Percentiles rank a stretch among this genome's conserved stretches.
phyloP scores from a whole-genome alignment of 2,797 vertebrate genomes.

The Hippocampus kuda region DNA sequence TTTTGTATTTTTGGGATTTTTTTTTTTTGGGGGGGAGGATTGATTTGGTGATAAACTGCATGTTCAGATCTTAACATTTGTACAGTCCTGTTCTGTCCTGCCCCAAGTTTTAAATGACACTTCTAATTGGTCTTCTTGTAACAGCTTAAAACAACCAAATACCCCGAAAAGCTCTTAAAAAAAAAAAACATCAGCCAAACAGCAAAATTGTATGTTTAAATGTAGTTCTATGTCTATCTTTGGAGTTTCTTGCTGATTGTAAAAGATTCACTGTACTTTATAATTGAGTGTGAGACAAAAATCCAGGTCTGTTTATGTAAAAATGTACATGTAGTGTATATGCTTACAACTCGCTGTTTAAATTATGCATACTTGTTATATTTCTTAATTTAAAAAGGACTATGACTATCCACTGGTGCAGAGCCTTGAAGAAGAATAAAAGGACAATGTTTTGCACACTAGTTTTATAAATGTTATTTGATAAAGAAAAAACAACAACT shows the following conservation, averaged over 20 bases:
- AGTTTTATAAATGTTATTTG: conserved; percentile 89
- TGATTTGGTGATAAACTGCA: conserved; percentile 60
- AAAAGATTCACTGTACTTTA: conserved; percentile 63
- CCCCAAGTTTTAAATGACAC: conserved; percentile 44
- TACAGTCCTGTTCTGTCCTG: conserved; percentile 47
- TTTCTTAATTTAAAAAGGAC: conserved; percentile 74
- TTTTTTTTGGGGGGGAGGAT: conserved; percentile 29
- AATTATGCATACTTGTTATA: conserved; percentile 77
- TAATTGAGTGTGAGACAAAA: conserved; percentile 57
- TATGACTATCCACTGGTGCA: conserved; percentile 72
- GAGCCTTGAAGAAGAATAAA: conserved; percentile 71
- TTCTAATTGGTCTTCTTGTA: conserved; percentile 30
- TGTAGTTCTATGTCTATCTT: conserved; percentile 48
- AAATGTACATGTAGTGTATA: conserved; percentile 68
- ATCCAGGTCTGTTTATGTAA: conserved; percentile 65
- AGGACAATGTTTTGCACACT: conserved; percentile 88
- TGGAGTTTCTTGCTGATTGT: conserved; percentile 59
- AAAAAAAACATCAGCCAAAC: conserved; percentile 33
- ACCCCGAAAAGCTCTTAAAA: conserved; percentile 47
- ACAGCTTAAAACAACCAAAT: conserved; percentile 51
- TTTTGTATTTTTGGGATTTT: conserved; percentile 56
- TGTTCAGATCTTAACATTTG: conserved; percentile 56
- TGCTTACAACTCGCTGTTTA: conserved; percentile 67
- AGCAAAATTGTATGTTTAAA: conserved; percentile 42
- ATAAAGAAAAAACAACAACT: conserved; percentile 65